Evolutionary conservation across 2,888 invertebrate genomes (phyloP).

Genomic region (Plagodis dolabraria): DNA sequence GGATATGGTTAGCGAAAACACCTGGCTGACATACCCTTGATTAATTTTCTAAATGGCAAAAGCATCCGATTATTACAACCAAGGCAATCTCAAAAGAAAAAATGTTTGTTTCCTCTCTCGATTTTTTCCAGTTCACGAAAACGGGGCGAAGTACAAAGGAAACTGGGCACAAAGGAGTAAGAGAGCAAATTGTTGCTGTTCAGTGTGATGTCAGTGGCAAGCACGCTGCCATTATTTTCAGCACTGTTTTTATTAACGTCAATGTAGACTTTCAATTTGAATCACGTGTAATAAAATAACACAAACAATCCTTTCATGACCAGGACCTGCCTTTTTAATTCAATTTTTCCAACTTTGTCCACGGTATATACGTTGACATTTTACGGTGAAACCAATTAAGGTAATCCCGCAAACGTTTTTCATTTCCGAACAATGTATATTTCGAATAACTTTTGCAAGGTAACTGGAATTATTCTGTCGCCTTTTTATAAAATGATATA

Average conservation of each 20-base stretch:
- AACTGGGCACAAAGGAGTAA: constrained; percentile 34
- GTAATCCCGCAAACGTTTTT: constrained; percentile 30
- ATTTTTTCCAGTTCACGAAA: constrained; percentile 30
- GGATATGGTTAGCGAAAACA: background rate
- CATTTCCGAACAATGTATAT: constrained; percentile 24
- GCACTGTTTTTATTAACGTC: constrained; percentile 20
- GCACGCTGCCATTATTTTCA: constrained; percentile 16
- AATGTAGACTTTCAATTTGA: too few species aligned
- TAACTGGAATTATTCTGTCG: too few species aligned
- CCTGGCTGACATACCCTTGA: background rate
- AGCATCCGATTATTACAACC: background rate
- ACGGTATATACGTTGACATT: constrained; percentile 37
- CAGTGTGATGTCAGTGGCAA: constrained; percentile 6
- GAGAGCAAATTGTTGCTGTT: constrained; percentile 28
- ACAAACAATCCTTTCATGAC: constrained; percentile 40
- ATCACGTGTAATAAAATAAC: constrained; percentile 1
- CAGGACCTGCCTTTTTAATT: constrained; percentile 32
- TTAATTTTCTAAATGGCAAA: background rate
- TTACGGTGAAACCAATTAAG: constrained; percentile 41
- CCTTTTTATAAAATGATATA: too few species aligned
- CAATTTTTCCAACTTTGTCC: constrained; percentile 34
- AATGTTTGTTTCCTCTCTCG: constrained; percentile 26
- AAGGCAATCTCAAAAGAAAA: constrained; percentile 8
- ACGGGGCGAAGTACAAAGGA: constrained; percentile 36
- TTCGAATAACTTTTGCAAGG: constrained; percentile 21